A percentile compares a stretch with the other conserved stretches of the same genome.
Evolutionary conservation across 1,140 invertebrate genomes (phyloP).

Genomic region (Cotesia chilonis): DNA sequence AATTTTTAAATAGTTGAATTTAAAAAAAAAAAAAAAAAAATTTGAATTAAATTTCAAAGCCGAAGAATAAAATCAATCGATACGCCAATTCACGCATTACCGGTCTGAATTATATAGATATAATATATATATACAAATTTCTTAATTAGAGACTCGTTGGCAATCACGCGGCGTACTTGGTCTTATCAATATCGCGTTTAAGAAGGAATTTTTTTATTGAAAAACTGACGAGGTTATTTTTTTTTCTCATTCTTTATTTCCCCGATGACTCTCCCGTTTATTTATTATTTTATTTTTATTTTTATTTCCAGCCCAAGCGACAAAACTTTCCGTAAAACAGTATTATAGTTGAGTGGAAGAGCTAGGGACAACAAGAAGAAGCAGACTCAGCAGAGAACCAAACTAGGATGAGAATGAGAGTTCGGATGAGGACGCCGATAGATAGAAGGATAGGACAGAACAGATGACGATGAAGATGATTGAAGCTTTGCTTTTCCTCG

Average conservation of each 20-base stretch:
- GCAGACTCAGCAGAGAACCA: too few relatives aligned
- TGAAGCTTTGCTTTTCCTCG: slow-evolving; percentile 8
- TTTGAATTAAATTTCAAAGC: too few relatives aligned
- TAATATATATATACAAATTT: neutral
- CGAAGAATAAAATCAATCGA: neutral
- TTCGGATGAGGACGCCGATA: too few relatives aligned
- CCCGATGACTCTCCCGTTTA: neutral
- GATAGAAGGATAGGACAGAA: neutral
- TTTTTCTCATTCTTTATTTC: neutral
- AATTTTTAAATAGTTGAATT: too few relatives aligned
- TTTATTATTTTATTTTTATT: neutral
- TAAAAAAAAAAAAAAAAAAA: too few relatives aligned
- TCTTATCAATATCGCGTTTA: slow-evolving; percentile 10
- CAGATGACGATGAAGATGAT: neutral
- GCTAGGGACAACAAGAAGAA: too few relatives aligned
- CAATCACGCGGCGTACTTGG: slow-evolving; percentile 23
- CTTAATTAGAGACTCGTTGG: slow-evolving; percentile 31
- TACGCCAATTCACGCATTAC: neutral
- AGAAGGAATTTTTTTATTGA: slow-evolving; percentile 31
- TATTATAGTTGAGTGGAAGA: too few relatives aligned
- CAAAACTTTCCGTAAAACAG: slow-evolving; percentile 12
- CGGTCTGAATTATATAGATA: too few relatives aligned
- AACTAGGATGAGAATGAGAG: too few relatives aligned
- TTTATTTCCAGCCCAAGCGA: neutral
- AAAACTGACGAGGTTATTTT: slow-evolving; percentile 19